Evolutionary conservation across 2,113 vertebrate species (phyloP), one percentile per base, ranked within the genome.

Genomic region (Pseudorectes ferrugineus): DNA sequence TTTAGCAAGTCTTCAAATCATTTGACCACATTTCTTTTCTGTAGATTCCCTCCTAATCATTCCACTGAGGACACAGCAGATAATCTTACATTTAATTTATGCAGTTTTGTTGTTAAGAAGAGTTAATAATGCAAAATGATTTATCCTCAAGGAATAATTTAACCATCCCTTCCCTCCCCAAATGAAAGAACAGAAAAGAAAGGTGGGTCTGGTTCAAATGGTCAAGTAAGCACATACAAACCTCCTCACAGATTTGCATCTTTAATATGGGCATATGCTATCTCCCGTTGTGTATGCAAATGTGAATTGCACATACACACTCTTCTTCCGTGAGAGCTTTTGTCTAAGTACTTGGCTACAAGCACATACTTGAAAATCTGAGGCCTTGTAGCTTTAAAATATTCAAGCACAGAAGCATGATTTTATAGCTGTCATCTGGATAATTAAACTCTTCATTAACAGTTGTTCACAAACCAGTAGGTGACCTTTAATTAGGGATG

Each of bases 371-470:
- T 82, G 24, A 95, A 91, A 95, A 85, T 62, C 46, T 73, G 63
- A n/a, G 51, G 55, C 8, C 12, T 83, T 84, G 59, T 33, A 70
- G 11, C 87, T 85, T 94, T 93, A 93, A 96, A 85, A 92, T 72
- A 82, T 89, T 95, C 91, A 89, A 63, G 85, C 25, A 52, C 17
- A 48, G 75, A 71, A 90, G 55, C 40, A 85, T 68, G 67, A 80
- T 95, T 94, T 95, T 94, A 93, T 82, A 94, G 82, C 75, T 95
- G 94, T 92, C 95, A 90, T 92, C 54, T 58, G 89, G 89, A 85
- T 96, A 96, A 96, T 96, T 94, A 96, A 92, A 83, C 72, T 93
- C 63, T 93, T 96, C 89, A 95, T 96, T 96, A 97, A 74, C 78
- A 83, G 88, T 93, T 94, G 49, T 92, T 90, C 92, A 85, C n/a